These are phyloP conservation scores for Arrhamphus sclerolepis DNA, from an alignment of 2,797 vertebrate species.

Conservation along the genomic window DNA sequence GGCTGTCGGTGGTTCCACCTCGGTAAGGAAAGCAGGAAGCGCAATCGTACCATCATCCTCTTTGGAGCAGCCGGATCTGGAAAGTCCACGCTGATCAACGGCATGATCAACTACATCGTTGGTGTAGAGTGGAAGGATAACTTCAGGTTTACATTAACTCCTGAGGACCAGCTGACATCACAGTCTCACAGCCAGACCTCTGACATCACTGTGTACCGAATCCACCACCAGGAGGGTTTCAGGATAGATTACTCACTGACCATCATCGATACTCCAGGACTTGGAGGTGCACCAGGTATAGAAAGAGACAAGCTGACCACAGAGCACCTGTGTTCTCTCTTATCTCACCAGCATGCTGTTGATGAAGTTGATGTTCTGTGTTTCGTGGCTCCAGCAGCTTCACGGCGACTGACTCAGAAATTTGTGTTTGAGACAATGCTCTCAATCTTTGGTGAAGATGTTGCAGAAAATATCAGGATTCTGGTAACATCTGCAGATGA, in stretches of 20 bases:
- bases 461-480: conserved; percentile 46
- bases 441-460: conserved; percentile 55
- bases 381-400: conserved; percentile 13
- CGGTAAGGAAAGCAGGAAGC: conserved; percentile 18
- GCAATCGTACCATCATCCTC: conserved; percentile 49
- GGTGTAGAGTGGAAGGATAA: conserved; percentile 55
- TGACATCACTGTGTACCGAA: conserved; percentile 52
- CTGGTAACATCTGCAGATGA: conserved; percentile 53
- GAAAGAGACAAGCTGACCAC: background rate
- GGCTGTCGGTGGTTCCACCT: background rate
- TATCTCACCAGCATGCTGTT: background rate
- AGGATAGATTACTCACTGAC: conserved; percentile 42
- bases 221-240: conserved; percentile 43
- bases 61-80: conserved; percentile 43
- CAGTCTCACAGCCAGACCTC: conserved; percentile 49
- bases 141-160: conserved; percentile 46
- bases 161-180: conserved; percentile 37
- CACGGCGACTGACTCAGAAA: conserved; percentile 21
- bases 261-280: conserved; percentile 25
- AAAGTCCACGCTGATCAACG: conserved; percentile 49
- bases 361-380: background rate
- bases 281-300: conserved; percentile 16
- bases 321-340: conserved; percentile 1
- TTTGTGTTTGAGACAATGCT: conserved; percentile 55
- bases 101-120: conserved; percentile 62